These are phyloP conservation scores for Carollia perspicillata DNA, from an alignment of 2,113 vertebrate genomes.

Conservation along the genomic window DNA sequence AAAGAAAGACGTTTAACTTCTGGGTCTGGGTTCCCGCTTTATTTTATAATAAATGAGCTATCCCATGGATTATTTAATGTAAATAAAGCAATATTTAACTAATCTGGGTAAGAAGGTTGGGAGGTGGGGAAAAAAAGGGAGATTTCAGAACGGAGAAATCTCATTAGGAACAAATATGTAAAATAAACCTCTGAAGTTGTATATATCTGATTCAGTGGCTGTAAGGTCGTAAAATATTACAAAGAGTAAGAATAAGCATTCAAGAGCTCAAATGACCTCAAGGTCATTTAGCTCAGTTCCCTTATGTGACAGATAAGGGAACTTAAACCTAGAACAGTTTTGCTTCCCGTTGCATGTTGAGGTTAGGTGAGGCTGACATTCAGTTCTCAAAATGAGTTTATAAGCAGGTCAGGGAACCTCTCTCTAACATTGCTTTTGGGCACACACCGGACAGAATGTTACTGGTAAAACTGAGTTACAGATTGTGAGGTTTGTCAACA, in stretches of 20 bases:
- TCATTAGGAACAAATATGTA: neutral
- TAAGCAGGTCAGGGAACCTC: neutral
- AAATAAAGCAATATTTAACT: neutral
- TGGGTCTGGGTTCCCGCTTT: neutral
- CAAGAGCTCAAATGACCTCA: neutral
- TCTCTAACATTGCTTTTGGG: neutral
- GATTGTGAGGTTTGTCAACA: neutral
- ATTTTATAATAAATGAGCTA: neutral
- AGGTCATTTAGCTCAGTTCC: neutral
- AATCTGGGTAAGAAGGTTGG: neutral
- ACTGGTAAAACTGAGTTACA: neutral
- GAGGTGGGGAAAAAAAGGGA: neutral
- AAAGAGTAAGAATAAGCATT: neutral
- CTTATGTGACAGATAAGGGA: neutral
- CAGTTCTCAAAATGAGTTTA: neutral
- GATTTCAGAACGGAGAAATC: conserved; percentile 2
- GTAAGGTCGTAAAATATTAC: neutral
- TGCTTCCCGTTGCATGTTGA: neutral
- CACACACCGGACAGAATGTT: neutral
- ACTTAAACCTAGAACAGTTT: neutral
- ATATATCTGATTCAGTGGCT: neutral
- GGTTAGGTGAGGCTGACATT: neutral
- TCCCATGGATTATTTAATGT: neutral
- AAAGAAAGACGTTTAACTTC: neutral
- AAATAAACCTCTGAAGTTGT: neutral